Base-by-base conservation (phyloP, 2,888 invertebrate genomes). In the Lepidochrysops patricia region DNA sequence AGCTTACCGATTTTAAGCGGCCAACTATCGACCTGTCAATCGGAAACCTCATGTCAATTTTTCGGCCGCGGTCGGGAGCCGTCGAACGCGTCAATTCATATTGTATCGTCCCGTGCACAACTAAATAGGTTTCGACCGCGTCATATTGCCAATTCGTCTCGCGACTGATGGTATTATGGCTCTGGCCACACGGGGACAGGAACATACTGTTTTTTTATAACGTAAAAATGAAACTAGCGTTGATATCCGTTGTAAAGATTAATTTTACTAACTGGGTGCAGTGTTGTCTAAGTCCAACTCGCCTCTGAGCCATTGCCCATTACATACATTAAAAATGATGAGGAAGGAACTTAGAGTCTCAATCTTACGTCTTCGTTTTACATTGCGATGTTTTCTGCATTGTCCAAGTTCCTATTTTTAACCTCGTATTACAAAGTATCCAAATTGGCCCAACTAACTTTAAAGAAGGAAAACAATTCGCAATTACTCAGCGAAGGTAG, bases 71-170 rank as follows among this genome's bases (percentile, higher is more conserved):
- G 77, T 70, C 67, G 64, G 69, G 66, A 70, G 72, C 75, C 71
- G 73, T 82, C 81, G 76, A 79, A 80, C 62, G 60, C 70, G 72
- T 70, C 72, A 62, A 70, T 68, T 59, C 60, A 52, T 60, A 27
- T 54, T 57, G 57, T 50, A 48, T 50, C 49, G 62, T 64, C 62
- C 63, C 62, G 61, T 64, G 60, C 57, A 57, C 60, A 54, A 48
- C 62, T 63, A 68, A 68, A 69, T 69, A 64, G 69, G 63, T 67
- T 74, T 71, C 69, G 29, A 67, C 70, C 70, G 64, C 70, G 67
- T 62, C 60, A 61, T 67, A 71, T 66, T 66, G 66, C 62, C 50
- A 29, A 54, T 50, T 15, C 27, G 50, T 25, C 15, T 26, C 43
- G 12, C n/a, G 49, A 32, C 23, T n/a, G 26, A 50, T 29, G 52